phyloP scores from a whole-genome alignment of 2,888 invertebrate genomes.

The Hofmannophila pseudospretella region DNA sequence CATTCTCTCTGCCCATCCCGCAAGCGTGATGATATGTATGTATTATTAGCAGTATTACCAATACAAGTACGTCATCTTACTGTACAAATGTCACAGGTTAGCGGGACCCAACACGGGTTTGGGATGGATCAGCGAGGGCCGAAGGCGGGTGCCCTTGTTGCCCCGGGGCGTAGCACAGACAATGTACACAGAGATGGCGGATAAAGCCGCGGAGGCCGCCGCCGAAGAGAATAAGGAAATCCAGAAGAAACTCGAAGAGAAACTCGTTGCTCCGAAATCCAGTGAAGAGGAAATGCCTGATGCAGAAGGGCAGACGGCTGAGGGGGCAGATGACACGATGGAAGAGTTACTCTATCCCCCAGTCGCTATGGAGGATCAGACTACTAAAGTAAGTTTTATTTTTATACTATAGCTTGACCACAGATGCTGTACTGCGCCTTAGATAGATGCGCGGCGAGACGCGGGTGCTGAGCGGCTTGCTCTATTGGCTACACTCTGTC shows the following conservation, averaged over 20 bases:
- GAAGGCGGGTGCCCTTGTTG: constrained; percentile 88
- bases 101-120: constrained; percentile 82
- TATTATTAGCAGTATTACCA: too few species aligned
- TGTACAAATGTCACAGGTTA: constrained; percentile 54
- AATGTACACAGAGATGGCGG: constrained; percentile 89
- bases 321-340: constrained; percentile 42
- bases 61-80: too few species aligned
- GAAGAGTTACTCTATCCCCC: constrained; percentile 55
- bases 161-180: constrained; percentile 92
- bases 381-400: constrained; percentile 44
- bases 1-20: too few species aligned
- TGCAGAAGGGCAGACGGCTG: constrained; percentile 50
- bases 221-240: constrained; percentile 59
- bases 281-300: constrained; percentile 49
- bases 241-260: constrained; percentile 56
- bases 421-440: too few species aligned
- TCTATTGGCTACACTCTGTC: too few species aligned
- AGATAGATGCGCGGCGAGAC: too few species aligned
- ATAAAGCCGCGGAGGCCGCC: constrained; percentile 75
- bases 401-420: too few species aligned
- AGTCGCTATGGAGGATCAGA: constrained; percentile 67
- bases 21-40: too few species aligned
- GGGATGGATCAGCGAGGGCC: constrained; percentile 93
- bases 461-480: too few species aligned
- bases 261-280: constrained; percentile 49